Conservation (phyloP, 2,888 invertebrate genomes). For the Catocala sponsa region DNA sequence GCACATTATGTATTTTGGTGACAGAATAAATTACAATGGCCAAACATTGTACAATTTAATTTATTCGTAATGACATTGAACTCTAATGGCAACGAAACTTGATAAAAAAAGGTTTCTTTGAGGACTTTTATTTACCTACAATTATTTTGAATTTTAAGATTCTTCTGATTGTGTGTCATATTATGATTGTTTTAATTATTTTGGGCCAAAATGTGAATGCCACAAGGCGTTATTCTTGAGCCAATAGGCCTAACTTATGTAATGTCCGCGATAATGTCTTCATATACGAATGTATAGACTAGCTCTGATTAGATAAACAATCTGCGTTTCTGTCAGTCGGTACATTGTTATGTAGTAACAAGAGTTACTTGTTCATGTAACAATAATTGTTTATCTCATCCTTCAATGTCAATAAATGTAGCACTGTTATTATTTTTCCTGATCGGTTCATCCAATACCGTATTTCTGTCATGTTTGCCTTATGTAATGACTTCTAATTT, state of each 20-base stretch:
- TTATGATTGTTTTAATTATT: background rate
- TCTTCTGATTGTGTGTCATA: too few species aligned
- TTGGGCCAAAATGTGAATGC: background rate
- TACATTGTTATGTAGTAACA: constrained; percentile 13
- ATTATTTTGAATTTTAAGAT: too few species aligned
- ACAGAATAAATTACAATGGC: constrained; percentile 6
- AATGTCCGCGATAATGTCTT: background rate
- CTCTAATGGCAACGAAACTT: too few species aligned
- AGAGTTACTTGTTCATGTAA: constrained; percentile 13
- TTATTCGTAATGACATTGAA: constrained; percentile 3
- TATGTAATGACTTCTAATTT: constrained; percentile 26
- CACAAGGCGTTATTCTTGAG: background rate
- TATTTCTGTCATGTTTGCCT: constrained; percentile 14
- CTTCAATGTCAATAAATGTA: constrained; percentile 28
- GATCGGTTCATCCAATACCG: constrained; percentile 20
- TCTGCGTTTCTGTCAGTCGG: constrained; percentile 10
- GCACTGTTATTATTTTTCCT: constrained; percentile 22
- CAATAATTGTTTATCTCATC: constrained; percentile 27
- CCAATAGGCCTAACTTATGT: background rate
- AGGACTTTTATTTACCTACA: too few species aligned
- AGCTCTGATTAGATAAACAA: constrained; percentile 22
- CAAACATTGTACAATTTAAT: constrained; percentile 7
- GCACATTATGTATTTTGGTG: constrained; percentile 19
- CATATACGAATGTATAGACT: background rate
- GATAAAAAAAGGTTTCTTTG: too few species aligned